Percentiles rank a stretch among this genome's conserved stretches.
phyloP scores from a whole-genome alignment of 2,888 invertebrate genomes.

The Clivina fossor region DNA sequence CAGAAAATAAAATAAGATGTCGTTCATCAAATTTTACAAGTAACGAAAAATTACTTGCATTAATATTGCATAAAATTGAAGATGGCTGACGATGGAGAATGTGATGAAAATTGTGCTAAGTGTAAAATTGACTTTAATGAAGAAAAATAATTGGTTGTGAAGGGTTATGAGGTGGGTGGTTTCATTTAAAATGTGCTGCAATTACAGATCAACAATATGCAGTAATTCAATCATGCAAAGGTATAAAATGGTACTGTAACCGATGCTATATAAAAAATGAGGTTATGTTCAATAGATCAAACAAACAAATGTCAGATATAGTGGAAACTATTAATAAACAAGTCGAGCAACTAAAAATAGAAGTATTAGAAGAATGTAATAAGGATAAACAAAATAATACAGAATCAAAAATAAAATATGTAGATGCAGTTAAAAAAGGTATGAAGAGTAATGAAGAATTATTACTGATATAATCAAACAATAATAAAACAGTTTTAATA shows the following conservation, averaged over 20 bases:
- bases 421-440: background rate
- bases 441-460: slow-evolving; percentile 3
- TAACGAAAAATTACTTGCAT: no score
- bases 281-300: no score
- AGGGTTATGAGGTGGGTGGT: background rate
- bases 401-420: slow-evolving; percentile 1
- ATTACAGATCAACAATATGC: slow-evolving; percentile 5
- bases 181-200: slow-evolving; percentile 5
- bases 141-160: slow-evolving; percentile 12
- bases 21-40: no score
- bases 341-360: slow-evolving; percentile 3
- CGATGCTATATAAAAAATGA: background rate
- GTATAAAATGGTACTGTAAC: slow-evolving; percentile 7
- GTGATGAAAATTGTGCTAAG: background rate
- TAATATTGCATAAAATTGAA: no score
- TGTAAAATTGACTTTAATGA: slow-evolving; percentile 8
- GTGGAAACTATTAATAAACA: no score
- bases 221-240: slow-evolving; percentile 1
- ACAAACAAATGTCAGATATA: no score
- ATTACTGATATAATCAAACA: slow-evolving; percentile 7
- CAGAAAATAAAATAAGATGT: no score
- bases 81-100: background rate
- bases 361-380: background rate
- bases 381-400: background rate
- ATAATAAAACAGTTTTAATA: background rate